phyloP scores from a whole-genome alignment of 92 coral and sea anemone species.

The Epizoanthus rinbou region DNA sequence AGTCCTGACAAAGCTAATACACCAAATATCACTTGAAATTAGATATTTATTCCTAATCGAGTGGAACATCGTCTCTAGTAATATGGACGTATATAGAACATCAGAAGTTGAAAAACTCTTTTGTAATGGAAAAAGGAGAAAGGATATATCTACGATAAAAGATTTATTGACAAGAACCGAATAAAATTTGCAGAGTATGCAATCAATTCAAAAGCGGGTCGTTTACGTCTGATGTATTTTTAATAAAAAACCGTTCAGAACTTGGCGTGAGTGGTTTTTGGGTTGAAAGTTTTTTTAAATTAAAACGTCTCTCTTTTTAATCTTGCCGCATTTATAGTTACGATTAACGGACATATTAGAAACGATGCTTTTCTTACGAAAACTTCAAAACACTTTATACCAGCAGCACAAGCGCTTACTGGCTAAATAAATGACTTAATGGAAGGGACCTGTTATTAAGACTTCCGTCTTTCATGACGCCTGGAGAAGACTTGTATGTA shows the following conservation, averaged over 20 bases:
- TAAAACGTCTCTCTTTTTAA: slow-evolving; percentile 29
- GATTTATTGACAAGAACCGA: no score
- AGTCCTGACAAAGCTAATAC: not conserved
- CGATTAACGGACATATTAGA: slow-evolving; percentile 12
- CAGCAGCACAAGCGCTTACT: not conserved
- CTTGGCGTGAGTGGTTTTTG: slow-evolving; percentile 26
- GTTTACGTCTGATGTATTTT: not conserved
- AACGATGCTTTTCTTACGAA: slow-evolving; percentile 9
- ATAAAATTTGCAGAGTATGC: no score
- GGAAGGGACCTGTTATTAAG: slow-evolving; percentile 1
- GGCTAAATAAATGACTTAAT: slow-evolving; percentile 9
- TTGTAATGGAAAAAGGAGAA: not conserved
- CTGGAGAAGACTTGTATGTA: slow-evolving; percentile 5
- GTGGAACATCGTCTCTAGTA: not conserved
- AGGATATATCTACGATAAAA: no score
- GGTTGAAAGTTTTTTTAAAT: slow-evolving; percentile 8
- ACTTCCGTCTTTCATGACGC: slow-evolving; percentile 43
- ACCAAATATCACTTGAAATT: not conserved
- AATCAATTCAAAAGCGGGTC: not conserved
- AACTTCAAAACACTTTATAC: slow-evolving; percentile 22
- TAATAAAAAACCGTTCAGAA: not conserved
- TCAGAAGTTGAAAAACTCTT: not conserved
- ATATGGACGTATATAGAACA: not conserved
- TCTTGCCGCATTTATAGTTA: slow-evolving; percentile 32
- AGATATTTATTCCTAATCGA: not conserved